Percentiles rank a stretch among this genome's conserved stretches.
Evolutionary conservation across 1,140 invertebrate genomes (phyloP).

Genomic region (Oryzaephilus surinamensis): DNA sequence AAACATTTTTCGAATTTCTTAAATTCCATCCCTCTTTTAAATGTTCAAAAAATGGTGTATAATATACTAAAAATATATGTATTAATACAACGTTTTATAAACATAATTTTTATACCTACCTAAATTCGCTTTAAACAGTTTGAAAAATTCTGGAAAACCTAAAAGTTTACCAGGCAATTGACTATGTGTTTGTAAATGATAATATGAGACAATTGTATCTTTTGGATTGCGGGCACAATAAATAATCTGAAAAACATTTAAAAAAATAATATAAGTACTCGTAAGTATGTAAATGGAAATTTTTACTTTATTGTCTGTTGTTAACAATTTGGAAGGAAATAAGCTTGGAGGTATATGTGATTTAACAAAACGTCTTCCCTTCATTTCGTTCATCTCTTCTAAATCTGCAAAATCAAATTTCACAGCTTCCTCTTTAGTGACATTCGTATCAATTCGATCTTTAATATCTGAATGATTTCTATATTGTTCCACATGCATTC

Average conservation of each 20-base stretch:
- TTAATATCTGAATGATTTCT: neutral
- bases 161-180: slow-evolving; percentile 16
- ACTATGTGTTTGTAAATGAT: slow-evolving; percentile 64
- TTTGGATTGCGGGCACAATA: slow-evolving; percentile 87
- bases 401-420: slow-evolving; percentile 1
- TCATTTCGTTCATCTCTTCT: slow-evolving; percentile 39
- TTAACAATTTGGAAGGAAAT: slow-evolving; percentile 50
- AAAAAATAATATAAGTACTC: neutral
- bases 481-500: no score
- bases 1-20: slow-evolving; percentile 50
- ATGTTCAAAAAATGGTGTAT: slow-evolving; percentile 47
- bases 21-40: slow-evolving; percentile 55
- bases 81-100: slow-evolving; percentile 1
- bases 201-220: slow-evolving; percentile 84
- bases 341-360: slow-evolving; percentile 56
- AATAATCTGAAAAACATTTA: slow-evolving; percentile 53
- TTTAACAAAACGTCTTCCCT: slow-evolving; percentile 60
- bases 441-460: neutral
- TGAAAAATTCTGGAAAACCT: slow-evolving; percentile 7
- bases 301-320: slow-evolving; percentile 46
- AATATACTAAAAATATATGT: slow-evolving; percentile 6
- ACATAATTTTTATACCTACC: slow-evolving; percentile 1
- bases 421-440: neutral
- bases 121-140: slow-evolving; percentile 1
- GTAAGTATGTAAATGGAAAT: neutral